Base-by-base conservation (phyloP, 2,113 vertebrate genomes). In the Scopus umbretta region DNA sequence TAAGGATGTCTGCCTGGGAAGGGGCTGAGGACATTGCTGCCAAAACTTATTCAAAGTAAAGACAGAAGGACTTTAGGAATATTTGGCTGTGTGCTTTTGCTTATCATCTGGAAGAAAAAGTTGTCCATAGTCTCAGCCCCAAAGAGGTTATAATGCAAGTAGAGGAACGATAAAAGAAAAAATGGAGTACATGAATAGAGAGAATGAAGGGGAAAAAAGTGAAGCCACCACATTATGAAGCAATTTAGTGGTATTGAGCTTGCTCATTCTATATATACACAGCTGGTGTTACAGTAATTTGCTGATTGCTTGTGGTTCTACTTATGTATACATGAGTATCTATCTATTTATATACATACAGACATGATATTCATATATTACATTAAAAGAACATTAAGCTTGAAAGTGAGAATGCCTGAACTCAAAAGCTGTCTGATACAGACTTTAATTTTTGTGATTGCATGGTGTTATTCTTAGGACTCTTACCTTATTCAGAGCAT, bases 301-400 rank as follows among this genome's bases (percentile, higher is more conserved):
- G 52, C 49, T 95, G 96, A 92, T 95, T 94, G 82, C 61, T 91
- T 79, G 58, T 92, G 61, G 19, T 89, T 94, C 78, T 92, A 34
- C 76, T 94, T 95, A 90, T 17, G 25, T 79, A 71, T 95, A 74
- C 29, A 55, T 86, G 68, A 95, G 27, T 63, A 36, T 78, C 66
- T 75, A n/a, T 65, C 56, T 80, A 88, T 94, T 85, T 94, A 73
- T 94, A 40, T 70, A 20, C 63, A 68, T 50, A 62, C 9, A 95
- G 76, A 59, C 23, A 55, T 12, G 36, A 42, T 90, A 66, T 30
- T 90, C 42, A 19, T 92, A 23, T 74, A 74, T 92, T 84, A n/a
- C 59, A 63, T 71, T 94, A 59, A 78, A 83, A 83, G 30, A 81
- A 30, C 65, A 25, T 84, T 59, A 78, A 19, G 30, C 63, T 74